Base-by-base conservation (phyloP, 2,797 vertebrate species). In the Hippocampus kuda region DNA sequence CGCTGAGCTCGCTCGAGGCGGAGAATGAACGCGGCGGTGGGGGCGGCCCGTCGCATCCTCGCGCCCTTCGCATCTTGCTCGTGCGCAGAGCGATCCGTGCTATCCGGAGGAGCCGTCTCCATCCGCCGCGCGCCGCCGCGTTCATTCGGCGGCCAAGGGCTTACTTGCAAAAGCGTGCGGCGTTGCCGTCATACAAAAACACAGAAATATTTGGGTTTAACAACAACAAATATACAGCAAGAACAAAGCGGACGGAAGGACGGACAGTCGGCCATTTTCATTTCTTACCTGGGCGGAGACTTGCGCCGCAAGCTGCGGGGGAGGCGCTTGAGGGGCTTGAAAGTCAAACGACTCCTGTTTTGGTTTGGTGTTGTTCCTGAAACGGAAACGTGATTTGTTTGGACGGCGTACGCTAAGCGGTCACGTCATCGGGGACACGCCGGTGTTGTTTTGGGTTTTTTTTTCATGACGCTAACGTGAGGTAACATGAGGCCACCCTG, bases 321-420 rank as follows among this genome's bases (percentile, higher is more conserved):
- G 87, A 49, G 88, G 75, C 2, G 66, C 85, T 73, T 91, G 94
- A 1, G 94, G 92, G 41, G 92, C 85, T 88, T 94, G 96, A 80
- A 94, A 97, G 75, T 99, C 96, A 80, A 91, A 98, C 34, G 94
- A 92, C 79, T 99, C 96, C 74, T 93, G 95, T 93, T 99, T 99
- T 94, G 96, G 93, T 93, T 99, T 99, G 83, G 93, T 88, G 88
- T 94, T 95, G 87, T 87, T 98, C 90, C 96, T 99, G 87, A 63
- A 61, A 77, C 24, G 79, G 48, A 75, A 63, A 30, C 22, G 27
- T 7, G 34, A 7, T 38, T 0, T 24, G 12, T 64, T 15, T 16
- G 5, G 22, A 42, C 22, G 59, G 30, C 26, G 0, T 13, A 57
- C 13, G 12, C 56, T 15, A 57, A 57, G 12, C 11, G 15, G 3